Evolutionary conservation across 2,888 invertebrate genomes (phyloP), one percentile per base, ranked within the genome.

Genomic region (Monoplex corrugatus): DNA sequence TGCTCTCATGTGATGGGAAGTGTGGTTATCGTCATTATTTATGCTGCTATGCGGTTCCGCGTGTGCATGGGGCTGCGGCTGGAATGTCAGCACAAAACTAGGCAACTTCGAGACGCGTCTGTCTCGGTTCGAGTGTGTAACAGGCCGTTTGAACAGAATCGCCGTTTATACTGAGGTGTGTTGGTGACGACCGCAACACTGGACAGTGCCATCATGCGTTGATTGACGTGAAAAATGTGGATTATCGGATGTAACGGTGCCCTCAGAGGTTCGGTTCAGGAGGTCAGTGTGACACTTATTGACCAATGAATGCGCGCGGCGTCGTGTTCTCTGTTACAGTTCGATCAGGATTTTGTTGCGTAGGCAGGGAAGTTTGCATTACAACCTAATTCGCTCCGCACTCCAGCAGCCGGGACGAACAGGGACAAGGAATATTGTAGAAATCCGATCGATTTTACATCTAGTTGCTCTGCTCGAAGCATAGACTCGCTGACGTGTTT

Each of bases 201-300:
- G 84, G 84, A 50, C 57, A 50, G 50, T 5, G 2, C 13, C 38
- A 57, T 84, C 84, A 35, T 50, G 84, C 38, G 32, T 35, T 84
- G 19, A 35, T 38, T 35, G 35, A 32, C 6, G 23, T n/a, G 43
- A 82, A 45, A 38, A 45, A 35, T 35, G 45, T 32, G 32, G 40
- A 88, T 83, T 80, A 23, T 88, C 28, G 40, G 68, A 63, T 82
- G 88, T 87, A 78, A 78, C 78, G 35, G 40, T 83, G 83, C 68
- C 83, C 68, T 44, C 63, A 28, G 63, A 43, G 43, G 83, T 38
- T 80, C 68, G 43, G 83, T 44, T 88, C 57, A 63, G 35, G 88
- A 88, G 88, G 88, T 88, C 88, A 88, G 83, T 88, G 88, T 88
- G 88, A 88, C 88, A 88, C 88, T 88, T 88, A 83, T 88, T 88